Evolutionary conservation across 2,888 invertebrate species (phyloP).

Genomic region (Hyalella azteca): DNA sequence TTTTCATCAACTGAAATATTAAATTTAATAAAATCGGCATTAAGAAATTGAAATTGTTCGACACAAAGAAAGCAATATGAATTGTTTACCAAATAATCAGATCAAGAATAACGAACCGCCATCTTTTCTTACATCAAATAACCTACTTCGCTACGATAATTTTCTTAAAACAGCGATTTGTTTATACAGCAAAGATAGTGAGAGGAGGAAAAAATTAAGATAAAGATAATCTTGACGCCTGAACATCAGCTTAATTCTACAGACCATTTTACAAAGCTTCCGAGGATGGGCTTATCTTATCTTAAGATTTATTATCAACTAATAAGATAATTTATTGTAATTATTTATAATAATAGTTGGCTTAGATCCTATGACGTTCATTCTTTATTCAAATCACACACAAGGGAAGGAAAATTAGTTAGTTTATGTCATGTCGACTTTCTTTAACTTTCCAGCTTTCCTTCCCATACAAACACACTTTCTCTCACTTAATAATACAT

Average conservation of each 20-base stretch:
- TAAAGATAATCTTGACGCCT: conserved; percentile 15
- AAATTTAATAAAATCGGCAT: too few relatives aligned
- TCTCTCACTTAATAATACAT: too few relatives aligned
- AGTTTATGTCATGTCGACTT: too few relatives aligned
- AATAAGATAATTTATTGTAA: conserved; percentile 34
- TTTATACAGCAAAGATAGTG: conserved; percentile 27
- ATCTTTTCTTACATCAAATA: background rate
- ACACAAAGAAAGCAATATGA: too few relatives aligned
- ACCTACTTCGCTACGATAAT: background rate
- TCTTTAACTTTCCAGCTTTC: too few relatives aligned
- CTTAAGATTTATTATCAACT: conserved; percentile 27
- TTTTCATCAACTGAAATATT: too few relatives aligned
- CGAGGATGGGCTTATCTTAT: conserved; percentile 27
- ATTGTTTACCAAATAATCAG: too few relatives aligned
- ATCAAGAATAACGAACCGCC: too few relatives aligned
- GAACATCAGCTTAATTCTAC: background rate
- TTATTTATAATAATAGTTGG: conserved; percentile 24
- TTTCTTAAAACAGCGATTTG: conserved; percentile 29
- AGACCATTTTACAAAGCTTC: conserved; percentile 27
- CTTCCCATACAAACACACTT: too few relatives aligned
- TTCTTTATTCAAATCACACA: too few relatives aligned
- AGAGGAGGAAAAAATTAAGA: conserved; percentile 28
- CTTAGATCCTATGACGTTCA: conserved; percentile 21
- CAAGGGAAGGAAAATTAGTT: too few relatives aligned
- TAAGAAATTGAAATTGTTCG: too few relatives aligned